Conservation (phyloP, 2,113 vertebrate genomes). For the Phrynosoma platyrhinos region DNA sequence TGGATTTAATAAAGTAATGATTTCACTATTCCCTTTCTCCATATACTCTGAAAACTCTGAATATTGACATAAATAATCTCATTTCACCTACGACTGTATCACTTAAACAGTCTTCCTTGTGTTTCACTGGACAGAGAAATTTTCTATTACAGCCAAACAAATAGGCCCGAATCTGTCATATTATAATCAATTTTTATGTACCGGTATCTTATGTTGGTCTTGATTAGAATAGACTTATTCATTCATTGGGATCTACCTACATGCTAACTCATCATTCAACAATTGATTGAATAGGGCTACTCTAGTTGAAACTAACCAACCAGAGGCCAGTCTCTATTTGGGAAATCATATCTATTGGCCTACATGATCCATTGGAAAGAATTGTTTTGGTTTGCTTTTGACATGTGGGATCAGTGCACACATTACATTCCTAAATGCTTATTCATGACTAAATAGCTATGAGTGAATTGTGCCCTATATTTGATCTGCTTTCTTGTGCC, state of each 20-base stretch:
- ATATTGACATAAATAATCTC: slow-evolving; percentile 2
- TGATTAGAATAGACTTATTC: too few species aligned
- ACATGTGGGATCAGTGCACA: background rate
- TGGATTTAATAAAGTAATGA: slow-evolving; percentile 52
- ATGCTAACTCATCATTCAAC: too few species aligned
- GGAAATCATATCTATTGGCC: background rate
- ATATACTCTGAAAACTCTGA: background rate
- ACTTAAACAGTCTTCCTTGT: slow-evolving; percentile 1
- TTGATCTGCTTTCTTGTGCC: background rate
- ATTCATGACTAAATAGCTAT: background rate
- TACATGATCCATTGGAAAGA: background rate
- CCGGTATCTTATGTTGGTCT: background rate
- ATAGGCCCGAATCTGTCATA: background rate
- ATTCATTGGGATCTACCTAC: too few species aligned
- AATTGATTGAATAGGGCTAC: too few species aligned
- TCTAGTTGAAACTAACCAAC: too few species aligned
- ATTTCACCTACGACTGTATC: slow-evolving; percentile 7
- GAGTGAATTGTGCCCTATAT: background rate
- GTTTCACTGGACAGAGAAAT: slow-evolving; percentile 12
- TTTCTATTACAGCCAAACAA: slow-evolving; percentile 1
- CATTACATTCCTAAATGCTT: background rate
- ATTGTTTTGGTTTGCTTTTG: background rate
- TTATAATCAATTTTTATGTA: too few species aligned
- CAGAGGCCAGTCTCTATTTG: background rate
- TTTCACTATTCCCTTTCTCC: slow-evolving; percentile 9